phyloP scores from a whole-genome alignment of 2,888 invertebrate species.

The Sarcophaga carnaria region DNA sequence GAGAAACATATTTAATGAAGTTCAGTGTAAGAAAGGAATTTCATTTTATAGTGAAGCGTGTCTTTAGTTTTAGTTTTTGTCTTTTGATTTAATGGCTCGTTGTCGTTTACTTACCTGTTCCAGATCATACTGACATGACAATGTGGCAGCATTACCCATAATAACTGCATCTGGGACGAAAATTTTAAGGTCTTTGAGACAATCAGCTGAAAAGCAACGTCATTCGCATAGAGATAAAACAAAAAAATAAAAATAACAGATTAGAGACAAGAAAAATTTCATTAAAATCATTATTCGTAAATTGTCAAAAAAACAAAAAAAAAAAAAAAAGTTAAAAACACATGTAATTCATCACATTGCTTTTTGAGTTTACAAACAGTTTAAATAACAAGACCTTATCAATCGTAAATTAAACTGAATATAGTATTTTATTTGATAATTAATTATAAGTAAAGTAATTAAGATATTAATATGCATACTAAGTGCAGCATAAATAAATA shows the following conservation, averaged over 20 bases:
- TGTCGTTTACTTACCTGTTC: slow-evolving; percentile 78
- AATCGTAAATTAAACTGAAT: too few relatives aligned
- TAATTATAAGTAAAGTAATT: too few relatives aligned
- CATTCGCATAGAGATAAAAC: neutral
- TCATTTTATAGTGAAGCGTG: slow-evolving; percentile 17
- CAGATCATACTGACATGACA: slow-evolving; percentile 82
- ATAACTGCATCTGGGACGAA: slow-evolving; percentile 82
- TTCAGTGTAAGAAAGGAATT: slow-evolving; percentile 45
- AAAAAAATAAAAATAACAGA: slow-evolving; percentile 9
- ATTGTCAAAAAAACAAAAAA: neutral
- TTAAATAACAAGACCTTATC: neutral
- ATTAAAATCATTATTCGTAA: slow-evolving; percentile 35
- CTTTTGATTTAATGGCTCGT: slow-evolving; percentile 24
- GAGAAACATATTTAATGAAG: slow-evolving; percentile 60
- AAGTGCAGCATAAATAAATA: too few relatives aligned
- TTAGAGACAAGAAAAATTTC: slow-evolving; percentile 34
- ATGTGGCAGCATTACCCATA: slow-evolving; percentile 82
- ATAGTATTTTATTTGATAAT: too few relatives aligned
- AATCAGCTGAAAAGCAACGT: slow-evolving; percentile 74
- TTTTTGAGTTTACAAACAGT: neutral
- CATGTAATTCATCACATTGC: slow-evolving; percentile 11
- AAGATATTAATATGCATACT: too few relatives aligned
- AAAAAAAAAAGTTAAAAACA: too few relatives aligned
- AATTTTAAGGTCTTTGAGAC: slow-evolving; percentile 82
- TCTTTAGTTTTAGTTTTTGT: neutral